A percentile compares a stretch with the other conserved stretches of the same genome.
Evolutionary conservation across 2,113 vertebrate genomes (phyloP).

Genomic region (Upupa epops): DNA sequence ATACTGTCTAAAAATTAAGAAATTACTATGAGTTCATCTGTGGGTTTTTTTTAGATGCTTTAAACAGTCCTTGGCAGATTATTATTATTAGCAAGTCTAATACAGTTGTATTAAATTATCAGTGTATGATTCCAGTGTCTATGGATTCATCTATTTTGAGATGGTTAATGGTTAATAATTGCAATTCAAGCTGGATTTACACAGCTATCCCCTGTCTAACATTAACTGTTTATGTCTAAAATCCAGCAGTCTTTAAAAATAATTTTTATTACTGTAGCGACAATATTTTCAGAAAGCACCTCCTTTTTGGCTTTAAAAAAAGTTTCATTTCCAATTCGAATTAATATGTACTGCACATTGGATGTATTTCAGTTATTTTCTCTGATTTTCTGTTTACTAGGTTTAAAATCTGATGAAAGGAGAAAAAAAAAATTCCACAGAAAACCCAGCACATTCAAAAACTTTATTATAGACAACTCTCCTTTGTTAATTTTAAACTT

Average conservation of each 20-base stretch:
- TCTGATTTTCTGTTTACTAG: not conserved
- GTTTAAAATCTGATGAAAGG: not conserved
- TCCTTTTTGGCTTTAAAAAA: not conserved
- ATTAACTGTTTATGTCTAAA: not conserved
- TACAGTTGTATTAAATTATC: slow-evolving; percentile 15
- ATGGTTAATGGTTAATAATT: slow-evolving; percentile 44
- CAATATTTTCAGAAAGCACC: not conserved
- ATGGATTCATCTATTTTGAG: slow-evolving; percentile 1
- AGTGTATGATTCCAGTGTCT: slow-evolving; percentile 9
- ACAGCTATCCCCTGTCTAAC: not conserved
- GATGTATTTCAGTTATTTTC: not conserved
- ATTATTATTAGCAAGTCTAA: not conserved
- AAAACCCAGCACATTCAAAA: not conserved
- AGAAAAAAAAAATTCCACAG: not conserved
- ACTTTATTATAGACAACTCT: not conserved
- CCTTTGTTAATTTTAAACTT: not conserved
- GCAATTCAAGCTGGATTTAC: slow-evolving; percentile 13
- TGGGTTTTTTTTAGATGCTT: not conserved
- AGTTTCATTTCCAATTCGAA: not conserved
- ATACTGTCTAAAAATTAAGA: not conserved
- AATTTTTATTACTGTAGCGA: not conserved
- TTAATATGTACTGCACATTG: not conserved
- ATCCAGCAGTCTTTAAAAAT: not conserved
- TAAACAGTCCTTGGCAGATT: not conserved
- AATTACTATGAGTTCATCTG: not conserved